These are phyloP conservation scores for Eretmochelys imbricata DNA, from an alignment of 2,113 vertebrate genomes.

Conservation along the genomic window DNA sequence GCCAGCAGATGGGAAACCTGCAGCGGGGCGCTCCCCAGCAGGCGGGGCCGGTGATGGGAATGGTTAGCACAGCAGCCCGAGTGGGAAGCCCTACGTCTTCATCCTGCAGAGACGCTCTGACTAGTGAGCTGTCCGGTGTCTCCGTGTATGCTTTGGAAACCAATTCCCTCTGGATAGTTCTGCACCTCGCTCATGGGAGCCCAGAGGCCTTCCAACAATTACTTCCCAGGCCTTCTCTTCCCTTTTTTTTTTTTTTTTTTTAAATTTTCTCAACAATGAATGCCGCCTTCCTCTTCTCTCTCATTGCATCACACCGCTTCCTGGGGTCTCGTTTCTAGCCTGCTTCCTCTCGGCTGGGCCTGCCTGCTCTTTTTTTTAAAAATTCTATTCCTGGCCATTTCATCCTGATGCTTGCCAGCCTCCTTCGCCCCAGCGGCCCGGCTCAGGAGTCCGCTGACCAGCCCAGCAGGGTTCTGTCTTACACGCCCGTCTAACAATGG, in stretches of 20 bases:
- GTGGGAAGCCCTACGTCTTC: too few species aligned
- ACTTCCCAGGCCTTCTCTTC: neutral
- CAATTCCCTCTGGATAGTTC: too few species aligned
- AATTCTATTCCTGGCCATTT: neutral
- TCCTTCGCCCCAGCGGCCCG: neutral
- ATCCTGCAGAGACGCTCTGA: too few species aligned
- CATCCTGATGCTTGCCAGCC: neutral
- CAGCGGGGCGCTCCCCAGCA: too few species aligned
- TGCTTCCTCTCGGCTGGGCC: neutral
- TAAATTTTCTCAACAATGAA: neutral
- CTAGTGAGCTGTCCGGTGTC: too few species aligned
- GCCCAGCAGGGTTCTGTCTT: neutral
- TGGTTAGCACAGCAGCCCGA: too few species aligned
- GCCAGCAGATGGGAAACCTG: too few species aligned
- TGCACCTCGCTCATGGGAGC: too few species aligned
- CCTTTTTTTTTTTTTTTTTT: too few species aligned
- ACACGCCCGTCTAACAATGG: neutral
- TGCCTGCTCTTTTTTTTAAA: neutral
- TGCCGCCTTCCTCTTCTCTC: neutral
- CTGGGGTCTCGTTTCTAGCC: neutral
- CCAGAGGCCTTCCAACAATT: neutral
- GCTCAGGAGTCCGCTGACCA: slow-evolving; percentile 28
- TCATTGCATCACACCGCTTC: neutral
- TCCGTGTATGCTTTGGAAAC: too few species aligned
- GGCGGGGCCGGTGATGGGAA: too few species aligned